Conservation (phyloP, 2,888 invertebrate species). For the Capitulum mitella region DNA sequence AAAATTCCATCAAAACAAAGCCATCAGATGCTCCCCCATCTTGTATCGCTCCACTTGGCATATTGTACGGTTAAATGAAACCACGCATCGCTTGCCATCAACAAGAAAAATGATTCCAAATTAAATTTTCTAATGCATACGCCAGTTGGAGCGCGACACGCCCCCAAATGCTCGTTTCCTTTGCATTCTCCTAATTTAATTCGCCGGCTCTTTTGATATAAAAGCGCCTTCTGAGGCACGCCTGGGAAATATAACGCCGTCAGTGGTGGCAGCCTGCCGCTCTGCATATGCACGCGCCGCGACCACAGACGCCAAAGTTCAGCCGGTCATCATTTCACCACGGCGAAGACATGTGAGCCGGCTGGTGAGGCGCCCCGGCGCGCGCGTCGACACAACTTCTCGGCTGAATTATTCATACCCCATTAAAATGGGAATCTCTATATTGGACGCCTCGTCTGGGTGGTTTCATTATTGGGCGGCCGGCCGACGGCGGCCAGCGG, state of each 20-base stretch:
- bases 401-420: background rate
- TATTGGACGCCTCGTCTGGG: background rate
- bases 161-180: background rate
- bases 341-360: background rate
- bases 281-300: no score
- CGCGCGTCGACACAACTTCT: background rate
- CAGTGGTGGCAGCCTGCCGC: background rate
- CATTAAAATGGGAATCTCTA: slow-evolving; percentile 6
- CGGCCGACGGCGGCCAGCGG: background rate
- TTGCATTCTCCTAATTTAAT: background rate
- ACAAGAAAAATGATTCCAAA: no score
- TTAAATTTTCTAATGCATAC: no score
- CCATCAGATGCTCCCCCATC: no score
- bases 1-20: no score
- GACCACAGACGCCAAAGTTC: background rate
- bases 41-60: no score
- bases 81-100: no score
- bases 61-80: no score
- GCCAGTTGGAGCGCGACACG: no score
- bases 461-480: background rate
- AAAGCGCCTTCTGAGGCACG: background rate
- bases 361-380: background rate
- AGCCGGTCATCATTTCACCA: background rate
- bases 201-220: background rate
- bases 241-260: background rate